Conservation (phyloP, 2,888 invertebrate species). For the Clistopyga incitator region DNA sequence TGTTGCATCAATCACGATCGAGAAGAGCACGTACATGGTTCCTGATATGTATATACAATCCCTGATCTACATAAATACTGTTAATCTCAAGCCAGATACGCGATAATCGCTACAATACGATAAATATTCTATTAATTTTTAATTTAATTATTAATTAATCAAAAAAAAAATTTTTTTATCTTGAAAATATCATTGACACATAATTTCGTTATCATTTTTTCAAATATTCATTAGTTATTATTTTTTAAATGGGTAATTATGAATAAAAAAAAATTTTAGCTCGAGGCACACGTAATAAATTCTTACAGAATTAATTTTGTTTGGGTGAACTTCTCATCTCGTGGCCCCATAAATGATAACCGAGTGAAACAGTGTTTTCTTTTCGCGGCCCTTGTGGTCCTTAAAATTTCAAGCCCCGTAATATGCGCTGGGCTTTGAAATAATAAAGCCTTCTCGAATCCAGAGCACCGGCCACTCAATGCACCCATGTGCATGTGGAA, state of each 20-base stretch:
- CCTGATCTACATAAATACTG: slow-evolving; percentile 3
- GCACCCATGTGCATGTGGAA: slow-evolving; percentile 36
- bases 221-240: too few relatives aligned
- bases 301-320: too few relatives aligned
- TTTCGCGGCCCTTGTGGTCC: neutral
- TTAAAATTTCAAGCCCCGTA: neutral
- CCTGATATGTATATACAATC: slow-evolving; percentile 27
- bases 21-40: slow-evolving; percentile 24
- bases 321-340: too few relatives aligned
- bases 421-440: too few relatives aligned
- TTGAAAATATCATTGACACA: neutral
- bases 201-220: too few relatives aligned
- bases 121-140: neutral
- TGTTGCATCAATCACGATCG: slow-evolving; percentile 29
- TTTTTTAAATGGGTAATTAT: too few relatives aligned
- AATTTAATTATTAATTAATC: too few relatives aligned
- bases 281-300: too few relatives aligned
- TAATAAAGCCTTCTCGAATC: neutral
- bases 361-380: neutral
- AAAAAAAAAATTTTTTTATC: too few relatives aligned
- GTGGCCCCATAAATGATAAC: neutral
- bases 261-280: too few relatives aligned
- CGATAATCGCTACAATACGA: neutral
- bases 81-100: neutral
- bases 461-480: neutral